phyloP scores from a whole-genome alignment of 2,797 vertebrate species.

The Semotilus atromaculatus region DNA sequence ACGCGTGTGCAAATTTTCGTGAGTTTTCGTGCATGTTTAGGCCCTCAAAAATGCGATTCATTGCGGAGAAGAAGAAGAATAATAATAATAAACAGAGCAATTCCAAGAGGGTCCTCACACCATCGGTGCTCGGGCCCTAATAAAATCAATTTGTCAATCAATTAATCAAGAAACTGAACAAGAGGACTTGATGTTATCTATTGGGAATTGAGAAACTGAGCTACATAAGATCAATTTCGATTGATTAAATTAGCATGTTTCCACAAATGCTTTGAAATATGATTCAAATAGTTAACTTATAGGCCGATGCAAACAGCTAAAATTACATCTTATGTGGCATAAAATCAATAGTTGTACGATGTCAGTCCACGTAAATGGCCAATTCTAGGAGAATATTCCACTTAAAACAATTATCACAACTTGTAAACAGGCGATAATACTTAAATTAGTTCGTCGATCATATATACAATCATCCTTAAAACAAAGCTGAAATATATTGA shows the following conservation, averaged over 20 bases:
- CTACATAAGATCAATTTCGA: background rate
- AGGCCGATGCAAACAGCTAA: background rate
- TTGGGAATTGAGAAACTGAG: background rate
- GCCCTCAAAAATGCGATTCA: too few species aligned
- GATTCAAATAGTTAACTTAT: background rate
- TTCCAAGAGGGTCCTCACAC: too few species aligned
- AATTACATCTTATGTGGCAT: background rate
- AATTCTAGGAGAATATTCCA: slow-evolving; percentile 20
- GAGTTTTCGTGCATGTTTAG: too few species aligned
- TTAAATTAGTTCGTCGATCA: slow-evolving; percentile 45
- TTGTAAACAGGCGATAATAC: slow-evolving; percentile 54
- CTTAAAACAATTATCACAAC: slow-evolving; percentile 34
- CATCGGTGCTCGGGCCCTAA: too few species aligned
- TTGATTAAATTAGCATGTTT: background rate
- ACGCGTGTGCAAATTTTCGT: too few species aligned
- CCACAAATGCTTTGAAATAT: background rate
- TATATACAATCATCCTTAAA: slow-evolving; percentile 52
- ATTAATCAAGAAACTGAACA: background rate
- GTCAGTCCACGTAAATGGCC: background rate
- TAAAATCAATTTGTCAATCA: background rate
- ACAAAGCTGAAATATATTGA: slow-evolving; percentile 59
- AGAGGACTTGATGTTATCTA: background rate
- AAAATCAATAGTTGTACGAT: slow-evolving; percentile 16
- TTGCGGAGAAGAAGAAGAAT: too few species aligned
- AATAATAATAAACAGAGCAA: too few species aligned